Evolutionary conservation across 2,888 invertebrate species (phyloP).

Genomic region (Poecilus cupreus): DNA sequence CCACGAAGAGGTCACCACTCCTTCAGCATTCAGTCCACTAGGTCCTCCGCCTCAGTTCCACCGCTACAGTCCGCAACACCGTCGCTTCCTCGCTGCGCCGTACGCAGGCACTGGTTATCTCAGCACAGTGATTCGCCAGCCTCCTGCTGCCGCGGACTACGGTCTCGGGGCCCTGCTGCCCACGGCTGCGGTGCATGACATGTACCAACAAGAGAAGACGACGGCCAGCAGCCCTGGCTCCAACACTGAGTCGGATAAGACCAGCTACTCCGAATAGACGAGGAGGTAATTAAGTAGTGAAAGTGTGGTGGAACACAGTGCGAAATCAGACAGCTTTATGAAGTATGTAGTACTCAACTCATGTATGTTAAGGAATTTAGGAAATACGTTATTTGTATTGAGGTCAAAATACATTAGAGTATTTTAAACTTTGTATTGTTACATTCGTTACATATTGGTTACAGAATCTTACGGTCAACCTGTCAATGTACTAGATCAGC

Average conservation of each 20-base stretch:
- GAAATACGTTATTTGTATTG: no score
- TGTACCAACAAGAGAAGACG: slow-evolving; percentile 71
- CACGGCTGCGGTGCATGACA: slow-evolving; percentile 69
- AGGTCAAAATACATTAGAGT: no score
- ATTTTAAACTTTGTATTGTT: no score
- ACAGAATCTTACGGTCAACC: no score
- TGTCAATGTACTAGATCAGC: no score
- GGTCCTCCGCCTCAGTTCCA: slow-evolving; percentile 78
- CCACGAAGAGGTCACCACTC: slow-evolving; percentile 68
- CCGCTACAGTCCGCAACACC: slow-evolving; percentile 75
- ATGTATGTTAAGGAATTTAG: no score
- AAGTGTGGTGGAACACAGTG: no score
- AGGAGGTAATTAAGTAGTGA: background rate
- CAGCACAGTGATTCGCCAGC: slow-evolving; percentile 82
- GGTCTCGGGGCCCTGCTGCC: slow-evolving; percentile 68
- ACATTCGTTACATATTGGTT: no score
- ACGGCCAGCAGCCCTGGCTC: slow-evolving; percentile 74
- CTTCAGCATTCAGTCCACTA: slow-evolving; percentile 87
- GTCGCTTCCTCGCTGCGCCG: slow-evolving; percentile 87
- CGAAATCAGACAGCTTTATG: no score
- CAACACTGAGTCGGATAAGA: slow-evolving; percentile 75
- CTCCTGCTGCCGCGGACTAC: slow-evolving; percentile 69
- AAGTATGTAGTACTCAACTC: no score
- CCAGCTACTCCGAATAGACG: slow-evolving; percentile 75
- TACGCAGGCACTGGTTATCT: slow-evolving; percentile 89